Evolutionary conservation across 2,888 invertebrate genomes (phyloP).

Genomic region (Meiosimyza decipiens): DNA sequence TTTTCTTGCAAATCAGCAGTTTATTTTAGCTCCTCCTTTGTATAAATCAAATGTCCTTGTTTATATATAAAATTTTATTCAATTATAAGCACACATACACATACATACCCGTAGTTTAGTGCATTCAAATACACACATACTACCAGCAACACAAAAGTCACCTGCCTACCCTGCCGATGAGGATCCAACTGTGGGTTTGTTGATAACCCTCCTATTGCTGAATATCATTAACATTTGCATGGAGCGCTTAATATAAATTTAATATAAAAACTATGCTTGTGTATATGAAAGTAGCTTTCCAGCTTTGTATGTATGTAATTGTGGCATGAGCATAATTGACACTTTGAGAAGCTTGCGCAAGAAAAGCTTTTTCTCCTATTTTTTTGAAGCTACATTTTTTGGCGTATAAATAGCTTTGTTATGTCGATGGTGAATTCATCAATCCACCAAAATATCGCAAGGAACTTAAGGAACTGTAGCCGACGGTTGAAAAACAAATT

Average conservation of each 20-base stretch:
- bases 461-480: not conserved
- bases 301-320: not conserved
- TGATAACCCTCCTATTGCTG: no score
- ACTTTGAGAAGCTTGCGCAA: constrained; percentile 1
- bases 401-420: not conserved
- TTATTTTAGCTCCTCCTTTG: constrained; percentile 40
- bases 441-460: not conserved
- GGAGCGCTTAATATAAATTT: no score
- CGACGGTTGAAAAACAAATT: not conserved
- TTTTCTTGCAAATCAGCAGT: constrained; percentile 15
- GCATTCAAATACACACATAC: not conserved
- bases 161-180: not conserved
- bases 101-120: constrained; percentile 1
- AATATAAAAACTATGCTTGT: no score
- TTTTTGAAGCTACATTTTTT: not conserved
- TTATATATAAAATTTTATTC: constrained; percentile 32
- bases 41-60: constrained; percentile 41
- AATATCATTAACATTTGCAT: no score
- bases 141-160: constrained; percentile 25
- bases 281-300: not conserved
- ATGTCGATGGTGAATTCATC: constrained; percentile 15
- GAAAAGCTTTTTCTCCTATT: constrained; percentile 23
- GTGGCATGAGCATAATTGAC: not conserved
- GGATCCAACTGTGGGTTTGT: no score
- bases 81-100: constrained; percentile 8